phyloP scores from a whole-genome alignment of 2,797 vertebrate species.

The Rhyacichthys aspro region DNA sequence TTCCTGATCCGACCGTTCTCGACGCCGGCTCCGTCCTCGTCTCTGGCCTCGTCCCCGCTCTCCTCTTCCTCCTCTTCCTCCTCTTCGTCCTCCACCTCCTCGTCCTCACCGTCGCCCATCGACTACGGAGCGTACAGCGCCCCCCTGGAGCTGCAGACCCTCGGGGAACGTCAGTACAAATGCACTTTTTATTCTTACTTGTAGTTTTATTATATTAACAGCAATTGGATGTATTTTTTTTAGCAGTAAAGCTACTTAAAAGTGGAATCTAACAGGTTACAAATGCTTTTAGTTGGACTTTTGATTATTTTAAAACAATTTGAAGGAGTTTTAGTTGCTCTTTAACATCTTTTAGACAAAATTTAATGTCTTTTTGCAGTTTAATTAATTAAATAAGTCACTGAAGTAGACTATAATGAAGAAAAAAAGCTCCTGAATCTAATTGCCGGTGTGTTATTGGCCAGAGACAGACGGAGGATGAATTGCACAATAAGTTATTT shows the following conservation, averaged over 20 bases:
- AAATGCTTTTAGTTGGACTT: too few species aligned
- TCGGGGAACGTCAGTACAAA: slow-evolving; percentile 87
- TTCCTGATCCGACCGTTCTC: slow-evolving; percentile 90
- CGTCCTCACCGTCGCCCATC: slow-evolving; percentile 56
- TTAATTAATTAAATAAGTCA: too few species aligned
- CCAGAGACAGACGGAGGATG: neutral
- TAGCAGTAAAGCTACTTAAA: too few species aligned
- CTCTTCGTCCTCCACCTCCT: slow-evolving; percentile 49
- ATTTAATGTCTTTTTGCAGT: too few species aligned
- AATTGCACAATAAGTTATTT: neutral
- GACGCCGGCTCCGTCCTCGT: slow-evolving; percentile 65
- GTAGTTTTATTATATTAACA: too few species aligned
- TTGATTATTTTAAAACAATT: too few species aligned
- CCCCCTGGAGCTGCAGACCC: slow-evolving; percentile 92
- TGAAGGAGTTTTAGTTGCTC: too few species aligned
- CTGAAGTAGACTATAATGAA: too few species aligned
- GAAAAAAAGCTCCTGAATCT: too few species aligned
- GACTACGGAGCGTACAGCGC: slow-evolving; percentile 87
- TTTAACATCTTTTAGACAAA: too few species aligned
- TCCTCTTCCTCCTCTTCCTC: slow-evolving; percentile 81
- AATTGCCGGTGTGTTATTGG: neutral
- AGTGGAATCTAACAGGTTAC: too few species aligned
- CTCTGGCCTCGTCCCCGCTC: slow-evolving; percentile 73
- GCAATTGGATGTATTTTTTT: too few species aligned
- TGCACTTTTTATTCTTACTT: neutral